phyloP scores from a whole-genome alignment of 2,888 invertebrate species.

The Ornithoptera priamus region DNA sequence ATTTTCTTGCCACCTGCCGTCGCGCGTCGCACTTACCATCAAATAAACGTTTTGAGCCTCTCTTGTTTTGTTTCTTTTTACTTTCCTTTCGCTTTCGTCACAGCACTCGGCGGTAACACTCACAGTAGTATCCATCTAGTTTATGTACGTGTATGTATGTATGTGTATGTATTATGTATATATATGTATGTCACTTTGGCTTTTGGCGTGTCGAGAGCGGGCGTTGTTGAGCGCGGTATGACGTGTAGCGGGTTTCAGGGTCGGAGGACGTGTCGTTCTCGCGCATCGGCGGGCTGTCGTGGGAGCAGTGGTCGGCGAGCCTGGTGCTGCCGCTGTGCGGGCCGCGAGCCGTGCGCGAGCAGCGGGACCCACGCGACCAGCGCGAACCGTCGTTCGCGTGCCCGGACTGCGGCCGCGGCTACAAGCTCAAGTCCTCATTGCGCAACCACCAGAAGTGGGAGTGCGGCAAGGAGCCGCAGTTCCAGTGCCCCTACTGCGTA shows the following conservation, averaged over 20 bases:
- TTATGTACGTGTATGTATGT: slow-evolving; percentile 47
- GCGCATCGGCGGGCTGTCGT: slow-evolving; percentile 83
- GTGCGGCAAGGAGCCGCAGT: slow-evolving; percentile 91
- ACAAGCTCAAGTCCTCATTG: slow-evolving; percentile 91
- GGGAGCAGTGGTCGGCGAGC: slow-evolving; percentile 88
- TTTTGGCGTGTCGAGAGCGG: slow-evolving; percentile 33
- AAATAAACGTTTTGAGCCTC: slow-evolving; percentile 70
- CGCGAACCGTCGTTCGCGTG: slow-evolving; percentile 82
- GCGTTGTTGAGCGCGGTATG: slow-evolving; percentile 39
- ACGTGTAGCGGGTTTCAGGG: slow-evolving; percentile 58
- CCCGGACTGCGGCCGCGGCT: slow-evolving; percentile 90
- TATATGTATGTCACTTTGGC: slow-evolving; percentile 7
- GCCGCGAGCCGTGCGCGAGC: slow-evolving; percentile 65
- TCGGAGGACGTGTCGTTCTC: slow-evolving; percentile 85
- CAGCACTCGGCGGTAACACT: slow-evolving; percentile 76
- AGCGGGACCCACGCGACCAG: slow-evolving; percentile 56
- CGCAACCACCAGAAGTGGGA: slow-evolving; percentile 93
- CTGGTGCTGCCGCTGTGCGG: slow-evolving; percentile 85
- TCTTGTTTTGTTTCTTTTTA: slow-evolving; percentile 69
- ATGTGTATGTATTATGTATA: slow-evolving; percentile 44
- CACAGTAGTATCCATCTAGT: slow-evolving; percentile 65
- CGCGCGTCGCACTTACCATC: slow-evolving; percentile 3
- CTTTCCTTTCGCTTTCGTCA: slow-evolving; percentile 75
- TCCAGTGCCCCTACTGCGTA: slow-evolving; percentile 90
- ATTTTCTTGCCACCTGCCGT: slow-evolving; percentile 35